phyloP scores from a whole-genome alignment of 2,888 invertebrate species.

The Drosophila buzzatii region DNA sequence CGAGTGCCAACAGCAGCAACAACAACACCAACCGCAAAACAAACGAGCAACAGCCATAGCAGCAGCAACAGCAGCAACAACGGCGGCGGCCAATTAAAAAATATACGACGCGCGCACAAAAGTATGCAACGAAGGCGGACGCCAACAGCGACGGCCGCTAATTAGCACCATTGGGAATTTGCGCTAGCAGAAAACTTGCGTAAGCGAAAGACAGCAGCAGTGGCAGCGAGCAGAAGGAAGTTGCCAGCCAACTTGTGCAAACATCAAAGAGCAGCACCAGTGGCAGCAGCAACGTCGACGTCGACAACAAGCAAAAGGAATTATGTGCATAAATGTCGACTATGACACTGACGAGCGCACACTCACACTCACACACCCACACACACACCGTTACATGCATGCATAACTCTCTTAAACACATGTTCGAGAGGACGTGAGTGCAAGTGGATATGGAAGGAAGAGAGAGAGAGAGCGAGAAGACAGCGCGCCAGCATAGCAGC shows the following conservation, averaged over 20 bases:
- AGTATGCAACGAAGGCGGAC: conserved; percentile 59
- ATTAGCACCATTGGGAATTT: conserved; percentile 85
- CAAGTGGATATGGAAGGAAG: conserved; percentile 5
- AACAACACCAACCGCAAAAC: conserved; percentile 22
- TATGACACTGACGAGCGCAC: conserved; percentile 29
- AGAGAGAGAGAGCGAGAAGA: neutral
- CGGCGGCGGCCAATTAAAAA: conserved; percentile 69
- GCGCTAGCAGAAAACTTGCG: conserved; percentile 45
- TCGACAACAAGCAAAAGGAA: conserved; percentile 44
- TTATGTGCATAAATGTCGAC: conserved; percentile 56
- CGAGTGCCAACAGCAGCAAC: conserved; percentile 36
- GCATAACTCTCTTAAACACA: conserved; percentile 29
- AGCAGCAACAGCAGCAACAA: conserved; percentile 31
- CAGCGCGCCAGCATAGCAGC: conserved; percentile 1
- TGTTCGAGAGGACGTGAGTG: conserved; percentile 23
- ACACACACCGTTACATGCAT: conserved; percentile 15
- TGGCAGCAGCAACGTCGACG: conserved; percentile 40
- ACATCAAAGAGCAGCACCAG: conserved; percentile 72
- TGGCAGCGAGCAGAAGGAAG: conserved; percentile 37
- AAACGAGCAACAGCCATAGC: conserved; percentile 21
- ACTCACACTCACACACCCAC: conserved; percentile 4
- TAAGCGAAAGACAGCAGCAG: conserved; percentile 35
- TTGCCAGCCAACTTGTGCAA: conserved; percentile 70
- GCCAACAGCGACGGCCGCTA: conserved; percentile 78
- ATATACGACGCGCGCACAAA: conserved; percentile 67